Conservation (phyloP, 2,797 vertebrate genomes). For the Crenuchus spilurus region DNA sequence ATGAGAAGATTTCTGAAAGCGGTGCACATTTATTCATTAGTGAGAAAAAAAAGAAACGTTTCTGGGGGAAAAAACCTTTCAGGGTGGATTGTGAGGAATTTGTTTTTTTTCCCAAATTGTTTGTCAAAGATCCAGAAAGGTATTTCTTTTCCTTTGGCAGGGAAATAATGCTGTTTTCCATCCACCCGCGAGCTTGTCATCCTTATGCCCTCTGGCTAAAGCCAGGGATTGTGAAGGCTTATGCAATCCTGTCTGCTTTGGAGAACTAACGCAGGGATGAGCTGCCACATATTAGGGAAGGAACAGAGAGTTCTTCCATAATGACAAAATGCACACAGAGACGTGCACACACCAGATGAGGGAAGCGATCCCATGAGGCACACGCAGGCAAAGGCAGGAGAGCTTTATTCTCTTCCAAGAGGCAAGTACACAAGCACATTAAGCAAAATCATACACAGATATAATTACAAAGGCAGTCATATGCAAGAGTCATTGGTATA, state of each 20-base stretch:
- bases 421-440: background rate
- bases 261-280: conserved; percentile 37
- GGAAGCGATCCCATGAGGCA: conserved; percentile 1
- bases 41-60: background rate
- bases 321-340: conserved; percentile 20
- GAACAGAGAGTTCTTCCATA: conserved; percentile 35
- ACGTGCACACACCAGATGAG: background rate
- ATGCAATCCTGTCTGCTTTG: conserved; percentile 42
- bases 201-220: conserved; percentile 31
- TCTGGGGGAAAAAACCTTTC: background rate
- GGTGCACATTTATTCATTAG: conserved; percentile 25
- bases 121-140: conserved; percentile 32
- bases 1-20: conserved; percentile 21
- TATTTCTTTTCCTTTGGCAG: conserved; percentile 8
- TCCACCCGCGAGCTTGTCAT: conserved; percentile 25
- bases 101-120: conserved; percentile 24
- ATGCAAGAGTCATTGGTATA: background rate
- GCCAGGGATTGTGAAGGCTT: conserved; percentile 37
- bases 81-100: conserved; percentile 19
- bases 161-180: conserved; percentile 28
- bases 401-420: background rate
- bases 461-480: background rate
- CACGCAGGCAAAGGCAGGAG: background rate
- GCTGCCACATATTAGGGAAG: conserved; percentile 35
- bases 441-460: background rate